Percentiles rank a stretch among this genome's conserved stretches.
phyloP scores from a whole-genome alignment of 2,797 vertebrate genomes.

The Eremophila alpestris region DNA sequence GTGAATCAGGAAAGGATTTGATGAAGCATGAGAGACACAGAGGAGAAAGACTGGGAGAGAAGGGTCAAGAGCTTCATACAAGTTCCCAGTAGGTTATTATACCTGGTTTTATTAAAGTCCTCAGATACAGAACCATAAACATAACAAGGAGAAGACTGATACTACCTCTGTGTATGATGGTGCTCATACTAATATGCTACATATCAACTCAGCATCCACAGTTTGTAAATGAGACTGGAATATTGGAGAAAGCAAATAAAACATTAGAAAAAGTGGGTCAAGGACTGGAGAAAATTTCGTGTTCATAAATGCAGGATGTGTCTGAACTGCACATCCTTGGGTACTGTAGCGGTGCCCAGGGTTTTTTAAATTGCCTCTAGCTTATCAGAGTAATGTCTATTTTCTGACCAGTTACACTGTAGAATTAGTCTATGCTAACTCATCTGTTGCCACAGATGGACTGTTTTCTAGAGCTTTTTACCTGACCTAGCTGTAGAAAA shows the following conservation, averaged over 20 bases:
- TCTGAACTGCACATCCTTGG: neutral
- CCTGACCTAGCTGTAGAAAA: neutral
- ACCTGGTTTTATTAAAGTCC: neutral
- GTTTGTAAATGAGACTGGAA: neutral
- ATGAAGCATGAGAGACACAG: neutral
- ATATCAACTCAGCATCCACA: neutral
- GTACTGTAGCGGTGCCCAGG: neutral
- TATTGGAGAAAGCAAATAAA: neutral
- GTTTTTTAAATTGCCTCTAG: neutral
- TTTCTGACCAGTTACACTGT: neutral
- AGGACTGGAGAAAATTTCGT: neutral
- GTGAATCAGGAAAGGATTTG: neutral
- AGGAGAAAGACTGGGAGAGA: neutral
- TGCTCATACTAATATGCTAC: neutral
- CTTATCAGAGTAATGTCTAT: neutral
- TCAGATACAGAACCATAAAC: neutral
- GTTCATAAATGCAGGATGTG: neutral
- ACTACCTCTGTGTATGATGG: neutral
- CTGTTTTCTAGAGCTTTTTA: neutral
- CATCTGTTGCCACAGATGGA: neutral
- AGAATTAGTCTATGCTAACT: neutral
- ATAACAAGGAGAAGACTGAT: neutral
- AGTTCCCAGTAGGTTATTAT: neutral
- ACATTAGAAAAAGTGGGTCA: neutral
- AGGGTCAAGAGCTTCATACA: neutral